Conservation (phyloP, 2,888 invertebrate species). For the Meiosimyza platycephala region DNA sequence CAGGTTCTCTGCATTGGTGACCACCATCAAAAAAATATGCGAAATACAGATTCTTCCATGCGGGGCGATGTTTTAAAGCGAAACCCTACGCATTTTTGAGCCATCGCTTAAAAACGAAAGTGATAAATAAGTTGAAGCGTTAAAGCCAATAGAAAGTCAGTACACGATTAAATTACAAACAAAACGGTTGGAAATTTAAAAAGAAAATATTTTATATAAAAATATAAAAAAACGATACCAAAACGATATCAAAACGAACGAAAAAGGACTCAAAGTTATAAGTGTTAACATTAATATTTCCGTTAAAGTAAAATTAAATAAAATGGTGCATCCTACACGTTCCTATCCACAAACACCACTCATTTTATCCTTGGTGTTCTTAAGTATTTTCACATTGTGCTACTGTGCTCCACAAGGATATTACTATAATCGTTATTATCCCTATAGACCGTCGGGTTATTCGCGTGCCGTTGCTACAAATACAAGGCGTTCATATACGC, state of each 20-base stretch:
- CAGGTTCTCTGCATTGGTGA: constrained; percentile 44
- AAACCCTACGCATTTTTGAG: constrained; percentile 36
- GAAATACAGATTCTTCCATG: no score
- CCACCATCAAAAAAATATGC: constrained; percentile 35
- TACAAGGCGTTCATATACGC: not conserved
- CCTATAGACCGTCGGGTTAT: constrained; percentile 15
- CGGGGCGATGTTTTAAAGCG: not conserved
- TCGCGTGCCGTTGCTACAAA: constrained; percentile 8
- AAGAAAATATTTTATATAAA: not conserved
- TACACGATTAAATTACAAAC: constrained; percentile 42
- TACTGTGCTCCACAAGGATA: constrained; percentile 49
- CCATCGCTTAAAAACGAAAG: constrained; percentile 20
- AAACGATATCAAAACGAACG: not conserved
- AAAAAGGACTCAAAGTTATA: not conserved
- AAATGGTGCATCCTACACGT: not conserved
- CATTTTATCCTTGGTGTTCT: constrained; percentile 39
- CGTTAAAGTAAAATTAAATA: not conserved
- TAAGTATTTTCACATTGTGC: constrained; percentile 42
- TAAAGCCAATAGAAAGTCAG: constrained; percentile 40
- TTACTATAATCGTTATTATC: constrained; percentile 40
- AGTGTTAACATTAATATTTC: not conserved
- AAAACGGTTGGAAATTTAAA: constrained; percentile 25
- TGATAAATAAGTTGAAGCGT: constrained; percentile 46
- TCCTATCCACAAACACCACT: not conserved
- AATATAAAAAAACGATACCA: constrained; percentile 3